Evolutionary conservation across 2,888 invertebrate species (phyloP), one percentile per base, ranked within the genome.

Genomic region (Idaea straminata): DNA sequence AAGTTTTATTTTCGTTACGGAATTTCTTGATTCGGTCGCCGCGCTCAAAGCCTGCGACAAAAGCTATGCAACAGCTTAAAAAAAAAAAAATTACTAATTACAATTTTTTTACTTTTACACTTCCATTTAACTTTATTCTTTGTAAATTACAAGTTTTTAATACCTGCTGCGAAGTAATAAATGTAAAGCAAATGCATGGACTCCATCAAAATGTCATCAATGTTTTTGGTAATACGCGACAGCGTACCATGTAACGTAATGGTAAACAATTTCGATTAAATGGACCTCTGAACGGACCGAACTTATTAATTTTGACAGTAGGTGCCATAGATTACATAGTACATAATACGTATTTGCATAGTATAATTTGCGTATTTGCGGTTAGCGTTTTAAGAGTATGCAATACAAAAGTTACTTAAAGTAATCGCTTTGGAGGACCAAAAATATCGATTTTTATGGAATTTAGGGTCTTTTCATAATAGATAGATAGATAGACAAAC

Each of bases 181-280:
- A 84, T 85, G 86, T 89, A 87, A 85, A 83, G 80, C 82, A 82
- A 86, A 83, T 78, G 81, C 80, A 77, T 71, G 80, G 79, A 76
- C 82, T 77, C 80, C 89, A 91, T 91, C 91, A 85, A 88, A 91
- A 91, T 91, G 91, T 91, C 91, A 91, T 91, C 91, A 83, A 80
- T 87, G 90, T 86, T 85, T 86, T 86, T 76, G 83, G 84, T 85
- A 85, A 86, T 80, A 82, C 80, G 77, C 78, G 81, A 83, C 78
- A 79, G 83, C 47, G 47, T 47, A 47, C 47, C 47, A 13, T 47
- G 47, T 47, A 47, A 13, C 47, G 47, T 47, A 47, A 47, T 47
- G 47, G 7, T 47, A 13, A 47, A 47, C 47, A 47, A 47, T 47
- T 47, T 10, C 10, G 47, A 47, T 47, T 47, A 47, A 47, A 47